Base-by-base conservation (phyloP, 2,888 invertebrate genomes). In the Aleiodes testaceus region DNA sequence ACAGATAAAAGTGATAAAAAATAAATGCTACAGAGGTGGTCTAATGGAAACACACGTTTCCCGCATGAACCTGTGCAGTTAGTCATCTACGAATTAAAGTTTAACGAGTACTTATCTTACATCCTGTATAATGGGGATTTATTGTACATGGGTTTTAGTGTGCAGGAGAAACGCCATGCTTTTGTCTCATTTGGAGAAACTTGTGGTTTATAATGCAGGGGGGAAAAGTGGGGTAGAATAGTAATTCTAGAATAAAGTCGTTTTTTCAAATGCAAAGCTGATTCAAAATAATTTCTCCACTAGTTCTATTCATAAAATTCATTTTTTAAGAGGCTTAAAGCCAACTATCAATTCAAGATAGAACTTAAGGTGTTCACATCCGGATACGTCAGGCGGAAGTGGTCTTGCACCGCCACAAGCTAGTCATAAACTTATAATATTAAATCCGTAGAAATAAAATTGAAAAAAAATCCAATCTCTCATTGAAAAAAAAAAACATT, bases 331-430 rank as follows among this genome's bases (percentile, higher is more conserved):
- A 36, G 36, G 11, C 36, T 49, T 49, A 16, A 6, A 49, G 12
- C 49, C 16, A 16, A 49, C 14, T 16, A 53, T 36, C 42, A 61
- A 36, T 72, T 45, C 52, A 26, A 12, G n/a, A 36, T 64, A 55
- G 20, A 42, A 64, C 76, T 81, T 79, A 80, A 81, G 79, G 83
- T 77, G 79, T 59, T 59, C 36, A 42, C 42, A 9, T 59, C 42
- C 84, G 85, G 84, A 82, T 84, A 84, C 81, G 81, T 77, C 79
- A 79, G 82, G 81, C 82, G 85, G 85, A 85, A 85, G 85, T 82
- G 85, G 85, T 84, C 80, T 82, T 78, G 42, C 14, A 69, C 18
- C 66, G 16, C 30, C 30, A 14, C 53, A 44, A 26, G 36, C 49
- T n/a, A 50, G 53, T 59, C 47, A 14, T 20, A 47, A 53, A 55